phyloP scores from a whole-genome alignment of 2,797 vertebrate species.

The Antennarius maculatus region DNA sequence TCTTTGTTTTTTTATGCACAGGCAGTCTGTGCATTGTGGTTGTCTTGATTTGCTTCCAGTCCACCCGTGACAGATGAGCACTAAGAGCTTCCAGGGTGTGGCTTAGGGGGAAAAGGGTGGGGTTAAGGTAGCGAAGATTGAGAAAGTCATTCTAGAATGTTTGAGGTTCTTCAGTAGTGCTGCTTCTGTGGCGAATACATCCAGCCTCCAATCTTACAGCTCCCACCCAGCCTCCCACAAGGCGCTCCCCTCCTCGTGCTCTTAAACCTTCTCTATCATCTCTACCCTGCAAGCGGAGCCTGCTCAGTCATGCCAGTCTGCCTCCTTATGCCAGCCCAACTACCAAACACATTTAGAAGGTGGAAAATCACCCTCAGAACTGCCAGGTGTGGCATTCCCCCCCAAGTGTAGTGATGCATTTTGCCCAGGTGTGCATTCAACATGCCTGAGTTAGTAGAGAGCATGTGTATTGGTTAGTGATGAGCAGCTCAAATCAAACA shows the following conservation, averaged over 20 bases:
- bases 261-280: constrained; percentile 56
- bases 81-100: constrained; percentile 54
- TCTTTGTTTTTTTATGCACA: constrained; percentile 10
- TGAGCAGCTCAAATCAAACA: constrained; percentile 24
- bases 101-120: constrained; percentile 35
- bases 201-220: constrained; percentile 28
- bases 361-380: constrained; percentile 66
- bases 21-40: constrained; percentile 23
- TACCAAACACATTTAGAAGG: constrained; percentile 60
- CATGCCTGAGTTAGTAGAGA: constrained; percentile 53
- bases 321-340: constrained; percentile 59
- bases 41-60: constrained; percentile 33
- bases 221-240: constrained; percentile 20
- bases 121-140: constrained; percentile 55
- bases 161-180: constrained; percentile 62
- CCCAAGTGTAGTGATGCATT: constrained; percentile 49
- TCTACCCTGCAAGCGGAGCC: constrained; percentile 50
- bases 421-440: constrained; percentile 65
- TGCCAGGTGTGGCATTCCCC: constrained; percentile 74
- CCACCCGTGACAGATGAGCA: constrained; percentile 44
- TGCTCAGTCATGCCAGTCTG: constrained; percentile 78
- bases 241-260: constrained; percentile 22
- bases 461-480: constrained; percentile 18
- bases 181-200: constrained; percentile 20
- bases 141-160: constrained; percentile 69